Evolutionary conservation across 2,888 invertebrate genomes (phyloP).

Genomic region (Philereme transversata): DNA sequence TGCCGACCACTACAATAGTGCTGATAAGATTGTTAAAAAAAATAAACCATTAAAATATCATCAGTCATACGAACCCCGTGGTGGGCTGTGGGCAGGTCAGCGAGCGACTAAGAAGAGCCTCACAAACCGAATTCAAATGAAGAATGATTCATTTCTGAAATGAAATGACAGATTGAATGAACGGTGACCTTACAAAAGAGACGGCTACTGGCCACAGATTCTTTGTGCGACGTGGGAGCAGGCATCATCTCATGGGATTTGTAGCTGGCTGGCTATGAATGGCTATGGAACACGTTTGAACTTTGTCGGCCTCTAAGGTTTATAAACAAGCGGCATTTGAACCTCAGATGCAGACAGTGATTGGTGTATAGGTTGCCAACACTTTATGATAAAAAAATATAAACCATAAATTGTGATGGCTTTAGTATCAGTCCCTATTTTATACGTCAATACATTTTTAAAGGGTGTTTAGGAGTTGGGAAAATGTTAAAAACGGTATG

Average conservation of each 20-base stretch:
- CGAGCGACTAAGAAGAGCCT: constrained; percentile 68
- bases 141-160: constrained; percentile 83
- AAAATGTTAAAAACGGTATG: constrained; percentile 22
- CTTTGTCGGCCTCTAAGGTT: constrained; percentile 23
- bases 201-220: constrained; percentile 65
- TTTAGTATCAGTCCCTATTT: neutral
- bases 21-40: constrained; percentile 80
- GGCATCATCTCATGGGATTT: constrained; percentile 47
- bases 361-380: too few relatives aligned
- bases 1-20: constrained; percentile 62
- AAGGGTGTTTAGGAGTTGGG: constrained; percentile 20
- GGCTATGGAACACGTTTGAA: constrained; percentile 30
- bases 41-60: constrained; percentile 83
- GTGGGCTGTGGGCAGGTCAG: constrained; percentile 81
- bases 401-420: too few relatives aligned
- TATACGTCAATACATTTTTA: constrained; percentile 5
- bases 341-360: neutral
- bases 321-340: neutral
- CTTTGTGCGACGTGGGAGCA: constrained; percentile 68
- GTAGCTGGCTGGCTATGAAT: constrained; percentile 16
- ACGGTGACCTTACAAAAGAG: constrained; percentile 67
- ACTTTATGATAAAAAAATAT: too few relatives aligned
- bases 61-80: constrained; percentile 80
- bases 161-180: constrained; percentile 82
- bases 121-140: constrained; percentile 78